Evolutionary conservation across 2,888 invertebrate genomes (phyloP).

Genomic region (Nephrotoma guestfalica): DNA sequence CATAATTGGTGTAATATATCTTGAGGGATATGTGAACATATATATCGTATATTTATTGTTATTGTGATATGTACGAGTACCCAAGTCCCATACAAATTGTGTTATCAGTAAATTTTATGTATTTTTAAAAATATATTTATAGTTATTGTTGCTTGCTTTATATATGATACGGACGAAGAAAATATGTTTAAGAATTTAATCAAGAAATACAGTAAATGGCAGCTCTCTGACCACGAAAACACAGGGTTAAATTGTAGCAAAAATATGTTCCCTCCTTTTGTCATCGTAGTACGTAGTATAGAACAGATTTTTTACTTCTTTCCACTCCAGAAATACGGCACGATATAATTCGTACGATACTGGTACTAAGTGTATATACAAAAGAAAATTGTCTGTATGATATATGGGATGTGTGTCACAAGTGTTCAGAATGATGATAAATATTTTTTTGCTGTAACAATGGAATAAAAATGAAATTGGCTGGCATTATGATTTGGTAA

Average conservation of each 20-base stretch:
- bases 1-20: not conserved
- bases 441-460: not conserved
- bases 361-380: not conserved
- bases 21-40: not conserved
- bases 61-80: not conserved
- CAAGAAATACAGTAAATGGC: not conserved
- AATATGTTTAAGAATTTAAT: not conserved
- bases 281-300: not conserved
- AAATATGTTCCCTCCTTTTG: not conserved
- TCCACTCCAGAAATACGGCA: not conserved
- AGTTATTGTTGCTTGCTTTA: not conserved
- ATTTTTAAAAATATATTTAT: not conserved
- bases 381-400: not conserved
- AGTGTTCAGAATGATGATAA: not conserved
- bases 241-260: not conserved
- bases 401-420: not conserved
- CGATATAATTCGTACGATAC: not conserved
- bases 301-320: not conserved
- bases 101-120: not conserved
- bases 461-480: not conserved
- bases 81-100: not conserved
- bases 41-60: not conserved
- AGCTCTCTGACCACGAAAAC: not conserved
- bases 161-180: not conserved
- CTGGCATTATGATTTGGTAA: not conserved